Base-by-base conservation (phyloP, 2,888 invertebrate genomes). In the Chouioia cunea region DNA sequence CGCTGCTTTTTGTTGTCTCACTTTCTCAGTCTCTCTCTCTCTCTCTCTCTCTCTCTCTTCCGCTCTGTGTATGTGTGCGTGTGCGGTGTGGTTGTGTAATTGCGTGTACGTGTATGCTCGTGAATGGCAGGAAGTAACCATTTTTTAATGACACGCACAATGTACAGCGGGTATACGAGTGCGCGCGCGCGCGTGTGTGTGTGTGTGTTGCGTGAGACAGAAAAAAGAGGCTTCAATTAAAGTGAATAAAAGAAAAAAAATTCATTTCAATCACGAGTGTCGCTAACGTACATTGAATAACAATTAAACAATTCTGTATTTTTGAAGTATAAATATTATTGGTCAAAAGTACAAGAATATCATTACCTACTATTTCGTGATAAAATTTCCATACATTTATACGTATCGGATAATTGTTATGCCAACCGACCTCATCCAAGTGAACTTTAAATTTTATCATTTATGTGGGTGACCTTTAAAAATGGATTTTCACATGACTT, bases 41-140 rank as follows among this genome's bases (percentile, higher is more conserved):
- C 36, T 6, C 36, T 1, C 36, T 36, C 36, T 6, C 36, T 6
- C 36, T 36, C 36, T 36, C 6, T 36, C 36, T 36, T 36, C 12
- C n/a, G n/a, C n/a, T n/a, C n/a, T n/a, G n/a, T n/a, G n/a, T n/a
- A n/a, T n/a, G n/a, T n/a, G n/a, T n/a, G n/a, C n/a, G n/a, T n/a
- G n/a, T n/a, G n/a, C n/a, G n/a, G n/a, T n/a, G n/a, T n/a, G n/a
- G n/a, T n/a, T n/a, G n/a, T 36, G 36, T 36, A 12, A 8, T 36
- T 36, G 36, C 36, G 36, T 36, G 12, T 36, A 10, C 10, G 36
- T 36, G 36, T 12, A 12, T 10, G 36, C 1, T 50, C 52, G 22
- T 62, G 43, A 20, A 52, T 36, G 22, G 22, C 52, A 52, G 62
- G 62, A 62, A 62, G 52, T 52, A 36, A 52, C 62, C 62, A 52